Evolutionary conservation across 2,888 invertebrate genomes (phyloP).

Genomic region (Oligia fasciuncula): DNA sequence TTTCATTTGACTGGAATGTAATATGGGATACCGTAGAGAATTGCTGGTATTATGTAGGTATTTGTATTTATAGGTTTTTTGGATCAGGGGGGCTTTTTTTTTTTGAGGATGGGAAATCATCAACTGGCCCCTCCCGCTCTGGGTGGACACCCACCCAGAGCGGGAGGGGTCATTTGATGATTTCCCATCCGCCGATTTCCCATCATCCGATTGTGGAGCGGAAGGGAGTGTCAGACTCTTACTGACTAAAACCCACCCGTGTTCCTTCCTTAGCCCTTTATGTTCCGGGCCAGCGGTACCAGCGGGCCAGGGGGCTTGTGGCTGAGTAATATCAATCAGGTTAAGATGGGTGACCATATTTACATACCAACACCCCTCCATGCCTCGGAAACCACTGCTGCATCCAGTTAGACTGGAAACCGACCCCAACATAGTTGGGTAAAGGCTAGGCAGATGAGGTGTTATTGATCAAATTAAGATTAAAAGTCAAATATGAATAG

Average conservation of each 20-base stretch:
- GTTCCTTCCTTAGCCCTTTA: no score
- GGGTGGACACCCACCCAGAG: no score
- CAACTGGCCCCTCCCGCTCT: no score
- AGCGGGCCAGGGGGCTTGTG: neutral
- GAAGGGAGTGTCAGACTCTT: no score
- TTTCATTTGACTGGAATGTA: conserved; percentile 64
- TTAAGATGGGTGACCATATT: neutral
- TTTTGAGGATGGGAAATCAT: no score
- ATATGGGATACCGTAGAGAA: conserved; percentile 35
- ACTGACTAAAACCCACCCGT: no score
- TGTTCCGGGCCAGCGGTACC: no score
- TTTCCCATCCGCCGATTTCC: no score
- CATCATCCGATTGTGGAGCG: no score
- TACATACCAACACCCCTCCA: neutral
- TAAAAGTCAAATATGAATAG: no score
- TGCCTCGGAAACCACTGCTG: neutral
- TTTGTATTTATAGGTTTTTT: neutral
- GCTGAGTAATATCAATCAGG: no score
- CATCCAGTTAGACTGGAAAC: neutral
- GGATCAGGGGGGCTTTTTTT: neutral
- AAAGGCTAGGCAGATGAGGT: neutral
- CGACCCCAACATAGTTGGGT: neutral
- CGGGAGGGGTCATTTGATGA: no score
- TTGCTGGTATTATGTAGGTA: conserved; percentile 26
- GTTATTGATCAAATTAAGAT: neutral